Evolutionary conservation across 2,797 vertebrate species (phyloP), one percentile per base, ranked within the genome.

Genomic region (Vespertilio murinus): DNA sequence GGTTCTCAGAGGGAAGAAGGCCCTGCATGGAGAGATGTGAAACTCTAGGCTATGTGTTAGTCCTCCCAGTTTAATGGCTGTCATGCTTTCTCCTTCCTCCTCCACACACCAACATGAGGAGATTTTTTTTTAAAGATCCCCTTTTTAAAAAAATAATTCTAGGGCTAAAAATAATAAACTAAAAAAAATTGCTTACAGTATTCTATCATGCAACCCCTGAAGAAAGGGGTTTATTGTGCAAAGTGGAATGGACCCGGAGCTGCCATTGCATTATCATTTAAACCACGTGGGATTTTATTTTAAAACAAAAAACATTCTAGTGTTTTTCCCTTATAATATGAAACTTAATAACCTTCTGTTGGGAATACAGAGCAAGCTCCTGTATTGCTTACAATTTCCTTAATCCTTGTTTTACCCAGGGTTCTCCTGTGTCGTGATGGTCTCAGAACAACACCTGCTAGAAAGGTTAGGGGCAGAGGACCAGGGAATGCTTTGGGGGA

Each of bases 401-500:
- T 64, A 65, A 74, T 17, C 71, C 74, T 65, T 35, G 59, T 16
- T 13, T 71, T 1, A 78, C 64, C 74, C 33, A 0, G 81, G 30
- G 88, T 85, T 69, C 93, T 38, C 88, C 89, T 94, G 73, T 73
- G 80, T 23, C 0, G 0, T 12, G 54, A 38, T 8, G 69, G 61
- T 95, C 95, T 97, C 88, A 81, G 96, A 97, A 93, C 91, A 95
- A 96, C 95, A 93, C 97, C 98, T 99, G 98, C 96, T 99, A 98
- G 98, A 98, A 98, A 98, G 97, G 98, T 99, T 98, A 99, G 98
- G 95, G 97, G 96, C 97, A 96, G 96, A 97, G 96, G 97, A 97
- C 98, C 96, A 84, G 98, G 13, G 18, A 98, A 98, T 78, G 97
- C 97, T 98, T 98, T 98, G 98, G 97, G 98, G 98, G 98, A 98